Evolutionary conservation across 1,140 invertebrate species (phyloP).

Genomic region (Brachionus koreanus): DNA sequence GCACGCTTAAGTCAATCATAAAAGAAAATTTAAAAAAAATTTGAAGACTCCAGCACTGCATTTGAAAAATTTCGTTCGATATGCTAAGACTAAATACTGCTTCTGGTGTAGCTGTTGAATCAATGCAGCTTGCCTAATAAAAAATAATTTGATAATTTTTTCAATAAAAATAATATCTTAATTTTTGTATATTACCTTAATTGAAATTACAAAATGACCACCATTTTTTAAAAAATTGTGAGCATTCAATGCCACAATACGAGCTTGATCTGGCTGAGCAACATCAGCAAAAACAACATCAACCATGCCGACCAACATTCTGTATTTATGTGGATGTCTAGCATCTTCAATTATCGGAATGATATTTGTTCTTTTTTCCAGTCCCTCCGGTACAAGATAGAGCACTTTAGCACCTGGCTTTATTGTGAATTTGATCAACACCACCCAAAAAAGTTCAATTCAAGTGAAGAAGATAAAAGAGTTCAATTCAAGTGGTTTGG

Average conservation of each 20-base stretch:
- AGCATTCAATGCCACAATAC: slow-evolving; percentile 93
- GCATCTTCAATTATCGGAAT: slow-evolving; percentile 99
- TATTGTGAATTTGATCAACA: slow-evolving; percentile 93
- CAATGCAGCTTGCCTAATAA: slow-evolving; percentile 98
- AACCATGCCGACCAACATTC: slow-evolving; percentile 84
- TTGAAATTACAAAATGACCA: slow-evolving; percentile 97
- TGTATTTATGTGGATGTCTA: slow-evolving; percentile 94
- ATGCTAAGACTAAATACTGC: too few species aligned
- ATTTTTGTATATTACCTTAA: slow-evolving; percentile 69
- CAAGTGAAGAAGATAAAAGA: too few species aligned
- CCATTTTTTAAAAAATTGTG: slow-evolving; percentile 94
- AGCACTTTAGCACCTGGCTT: slow-evolving; percentile 88
- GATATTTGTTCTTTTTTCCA: slow-evolving; percentile 95
- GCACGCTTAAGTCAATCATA: too few species aligned
- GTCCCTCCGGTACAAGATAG: slow-evolving; percentile 94
- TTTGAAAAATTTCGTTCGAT: too few species aligned
- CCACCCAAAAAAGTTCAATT: slow-evolving; percentile 94
- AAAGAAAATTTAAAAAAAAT: too few species aligned
- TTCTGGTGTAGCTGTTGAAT: slow-evolving; percentile 93
- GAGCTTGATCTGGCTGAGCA: slow-evolving; percentile 96
- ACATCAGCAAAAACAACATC: slow-evolving; percentile 82
- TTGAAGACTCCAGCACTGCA: too few species aligned
- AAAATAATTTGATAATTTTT: too few species aligned
- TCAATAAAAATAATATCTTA: too few species aligned
- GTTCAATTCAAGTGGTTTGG: too few species aligned